Evolutionary conservation across 2,113 vertebrate genomes (phyloP), one percentile per base, ranked within the genome.

Genomic region (Rhinoderma darwinii): DNA sequence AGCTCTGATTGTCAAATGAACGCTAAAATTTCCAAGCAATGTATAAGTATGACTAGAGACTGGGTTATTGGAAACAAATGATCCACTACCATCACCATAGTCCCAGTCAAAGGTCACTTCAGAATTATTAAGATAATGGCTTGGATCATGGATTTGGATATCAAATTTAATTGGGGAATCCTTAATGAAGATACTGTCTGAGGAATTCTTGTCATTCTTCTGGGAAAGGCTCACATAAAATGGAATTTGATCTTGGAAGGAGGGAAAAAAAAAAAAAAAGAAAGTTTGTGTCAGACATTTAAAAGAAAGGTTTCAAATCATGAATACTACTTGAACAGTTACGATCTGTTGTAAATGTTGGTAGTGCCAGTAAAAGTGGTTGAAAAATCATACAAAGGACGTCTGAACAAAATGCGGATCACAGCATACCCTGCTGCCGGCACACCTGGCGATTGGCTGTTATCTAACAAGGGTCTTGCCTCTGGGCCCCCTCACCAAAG

Each of bases 131-230:
- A 99, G 95, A 82, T 97, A 99, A 77, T 93, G 77, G 63, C 97
- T 97, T 86, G 98, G 98, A 87, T 99, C 98, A 0, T 99, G 97
- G 59, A 99, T 87, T 75, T 92, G 91, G 78, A 96, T 96, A 3
- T 91, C 90, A 87, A 98, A 98, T 1, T 90, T 89, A 22, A 99
- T 93, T 25, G 97, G 96, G 2, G 95, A 92, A 37, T 94, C 95
- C 81, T 94, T 93, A 87, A 97, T 93, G 90, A 97, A 99, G 83
- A 96, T 93, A 4, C 94, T 94, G n/a, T 96, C 94, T 0, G 96
- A 95, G 59, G 93, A 85, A 90, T 97, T 96, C 82, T 93, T 91
- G 35, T 96, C 94, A 4, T 95, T 94, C 88, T 96, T 98, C 92
- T 99, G 98, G 84, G 89, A 95, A 90, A 99, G 94, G 63, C 89